Percentiles rank a stretch among this genome's conserved stretches.
Conservation (phyloP, 2,888 invertebrate species). For the Diploptera punctata region DNA sequence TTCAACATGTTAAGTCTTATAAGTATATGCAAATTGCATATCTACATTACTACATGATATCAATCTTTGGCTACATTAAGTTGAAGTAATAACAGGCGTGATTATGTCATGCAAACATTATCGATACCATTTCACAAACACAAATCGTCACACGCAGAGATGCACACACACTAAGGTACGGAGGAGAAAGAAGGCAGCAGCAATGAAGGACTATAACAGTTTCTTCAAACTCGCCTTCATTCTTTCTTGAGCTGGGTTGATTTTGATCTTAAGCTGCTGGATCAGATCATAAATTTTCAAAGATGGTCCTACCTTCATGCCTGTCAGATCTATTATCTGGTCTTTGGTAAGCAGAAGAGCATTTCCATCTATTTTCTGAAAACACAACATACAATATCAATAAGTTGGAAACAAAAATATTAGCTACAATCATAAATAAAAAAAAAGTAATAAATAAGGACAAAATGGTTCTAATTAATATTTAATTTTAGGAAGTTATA, state of each 20-base stretch:
- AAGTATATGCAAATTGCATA: neutral
- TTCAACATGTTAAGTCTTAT: no score
- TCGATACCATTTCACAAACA: neutral
- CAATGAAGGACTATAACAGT: conserved; percentile 31
- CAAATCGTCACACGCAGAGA: neutral
- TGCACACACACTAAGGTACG: neutral
- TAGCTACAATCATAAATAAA: no score
- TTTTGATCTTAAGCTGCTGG: conserved; percentile 87
- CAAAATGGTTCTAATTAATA: no score
- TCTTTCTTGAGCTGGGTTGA: conserved; percentile 74
- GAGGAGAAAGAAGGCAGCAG: neutral
- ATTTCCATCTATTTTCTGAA: conserved; percentile 80
- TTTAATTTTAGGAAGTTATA: no score
- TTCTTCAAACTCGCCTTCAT: conserved; percentile 56
- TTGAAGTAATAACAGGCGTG: neutral
- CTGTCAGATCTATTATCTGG: conserved; percentile 86
- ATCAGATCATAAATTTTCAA: conserved; percentile 92
- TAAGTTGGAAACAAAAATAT: no score
- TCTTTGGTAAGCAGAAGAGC: conserved; percentile 85
- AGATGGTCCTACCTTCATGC: conserved; percentile 95
- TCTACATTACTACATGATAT: conserved; percentile 2
- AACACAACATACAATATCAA: no score
- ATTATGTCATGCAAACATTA: neutral
- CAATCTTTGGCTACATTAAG: neutral
- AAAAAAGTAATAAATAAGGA: no score